Evolutionary conservation across 2,797 vertebrate species (phyloP).

Genomic region (Mastacembelus armatus): DNA sequence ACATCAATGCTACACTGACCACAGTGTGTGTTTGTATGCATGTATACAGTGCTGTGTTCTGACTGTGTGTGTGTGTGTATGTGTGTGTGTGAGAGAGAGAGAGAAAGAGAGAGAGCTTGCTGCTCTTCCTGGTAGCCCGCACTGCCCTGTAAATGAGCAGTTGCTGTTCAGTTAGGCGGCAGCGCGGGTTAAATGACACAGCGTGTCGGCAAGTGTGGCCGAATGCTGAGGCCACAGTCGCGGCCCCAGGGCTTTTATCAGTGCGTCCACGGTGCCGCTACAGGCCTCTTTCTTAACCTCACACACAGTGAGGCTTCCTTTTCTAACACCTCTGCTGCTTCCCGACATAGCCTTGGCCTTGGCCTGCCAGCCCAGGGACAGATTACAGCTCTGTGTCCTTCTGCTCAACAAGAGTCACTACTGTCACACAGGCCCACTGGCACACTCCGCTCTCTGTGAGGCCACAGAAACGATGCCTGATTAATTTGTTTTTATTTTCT

Average conservation of each 20-base stretch:
- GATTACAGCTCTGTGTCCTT: slow-evolving; percentile 61
- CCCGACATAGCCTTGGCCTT: slow-evolving; percentile 62
- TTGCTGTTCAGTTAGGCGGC: slow-evolving; percentile 82
- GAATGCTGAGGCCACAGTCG: slow-evolving; percentile 80
- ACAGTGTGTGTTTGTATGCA: slow-evolving; percentile 70
- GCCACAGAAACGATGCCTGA: not conserved
- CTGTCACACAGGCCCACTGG: slow-evolving; percentile 30
- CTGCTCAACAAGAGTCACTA: slow-evolving; percentile 38
- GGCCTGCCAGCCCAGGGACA: slow-evolving; percentile 70
- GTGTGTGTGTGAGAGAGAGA: slow-evolving; percentile 20
- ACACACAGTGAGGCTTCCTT: slow-evolving; percentile 81
- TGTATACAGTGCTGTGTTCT: slow-evolving; percentile 71
- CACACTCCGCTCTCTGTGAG: slow-evolving; percentile 6
- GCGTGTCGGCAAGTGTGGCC: slow-evolving; percentile 83
- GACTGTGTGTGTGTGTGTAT: slow-evolving; percentile 46
- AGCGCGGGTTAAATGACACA: slow-evolving; percentile 84
- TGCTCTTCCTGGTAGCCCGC: slow-evolving; percentile 80
- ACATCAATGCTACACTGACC: slow-evolving; percentile 61
- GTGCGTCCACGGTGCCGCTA: slow-evolving; percentile 75
- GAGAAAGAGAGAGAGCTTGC: slow-evolving; percentile 58
- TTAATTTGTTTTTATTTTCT: slow-evolving; percentile 1
- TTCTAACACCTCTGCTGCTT: slow-evolving; percentile 80
- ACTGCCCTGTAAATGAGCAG: slow-evolving; percentile 86
- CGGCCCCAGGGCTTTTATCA: slow-evolving; percentile 85
- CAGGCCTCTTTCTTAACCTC: slow-evolving; percentile 81